phyloP scores from a whole-genome alignment of 2,113 vertebrate genomes.

The Brachirus orientalis region DNA sequence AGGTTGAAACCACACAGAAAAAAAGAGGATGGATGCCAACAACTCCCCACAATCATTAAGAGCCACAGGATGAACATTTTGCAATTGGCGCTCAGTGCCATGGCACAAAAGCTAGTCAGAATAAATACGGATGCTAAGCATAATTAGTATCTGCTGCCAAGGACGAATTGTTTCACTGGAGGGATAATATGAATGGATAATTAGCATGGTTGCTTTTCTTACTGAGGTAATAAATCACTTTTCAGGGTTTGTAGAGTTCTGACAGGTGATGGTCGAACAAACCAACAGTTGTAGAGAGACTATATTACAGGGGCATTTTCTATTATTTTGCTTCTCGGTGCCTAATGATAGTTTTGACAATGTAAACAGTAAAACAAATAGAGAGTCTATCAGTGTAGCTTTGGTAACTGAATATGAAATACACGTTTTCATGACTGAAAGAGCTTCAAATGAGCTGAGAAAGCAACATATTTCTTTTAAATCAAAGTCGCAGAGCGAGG shows the following conservation, averaged over 20 bases:
- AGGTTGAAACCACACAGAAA: background rate
- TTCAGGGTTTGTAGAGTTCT: background rate
- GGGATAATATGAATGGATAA: background rate
- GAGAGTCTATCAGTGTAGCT: too few relatives aligned
- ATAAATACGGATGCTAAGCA: background rate
- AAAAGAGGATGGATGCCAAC: background rate
- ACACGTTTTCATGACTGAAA: background rate
- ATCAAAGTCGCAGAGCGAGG: background rate
- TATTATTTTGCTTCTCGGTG: background rate
- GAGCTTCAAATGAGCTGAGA: background rate
- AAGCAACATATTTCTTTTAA: background rate
- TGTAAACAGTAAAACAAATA: background rate
- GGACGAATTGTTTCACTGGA: background rate
- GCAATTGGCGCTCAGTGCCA: background rate
- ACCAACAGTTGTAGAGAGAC: background rate
- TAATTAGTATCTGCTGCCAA: conserved; percentile 9
- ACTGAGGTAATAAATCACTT: conserved; percentile 4
- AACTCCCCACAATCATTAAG: background rate
- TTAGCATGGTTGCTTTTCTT: conserved; percentile 9
- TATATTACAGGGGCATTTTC: background rate
- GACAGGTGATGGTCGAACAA: background rate
- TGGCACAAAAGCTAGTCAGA: background rate
- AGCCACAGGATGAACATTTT: background rate
- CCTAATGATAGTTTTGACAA: background rate
- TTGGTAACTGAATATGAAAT: too few relatives aligned